Evolutionary conservation across 2,888 invertebrate species (phyloP), one percentile per base, ranked within the genome.

Genomic region (Scelioninae gen. 1): DNA sequence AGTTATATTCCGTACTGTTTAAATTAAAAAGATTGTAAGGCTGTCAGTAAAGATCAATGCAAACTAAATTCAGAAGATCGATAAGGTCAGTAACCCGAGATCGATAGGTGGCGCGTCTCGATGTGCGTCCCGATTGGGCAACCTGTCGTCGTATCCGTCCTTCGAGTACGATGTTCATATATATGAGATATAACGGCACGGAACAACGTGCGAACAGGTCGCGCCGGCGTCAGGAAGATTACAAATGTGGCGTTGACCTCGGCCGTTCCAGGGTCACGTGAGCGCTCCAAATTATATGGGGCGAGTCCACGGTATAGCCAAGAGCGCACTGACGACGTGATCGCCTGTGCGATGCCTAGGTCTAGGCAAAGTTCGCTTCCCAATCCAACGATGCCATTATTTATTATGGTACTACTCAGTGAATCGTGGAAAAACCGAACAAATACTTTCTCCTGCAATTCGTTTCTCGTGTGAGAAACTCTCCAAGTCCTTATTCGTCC

Each of bases 261-360:
- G 85, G 86, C 88, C 85, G 87, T 90, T 91, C 87, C 89, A 87
- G 89, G 90, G 90, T 91, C 91, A 90, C 89, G 88, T 89, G 90
- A 90, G 89, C 88, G 89, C 89, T 89, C 91, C 88, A 91, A 91
- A 91, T 91, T 90, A 91, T 91, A 91, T 90, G 88, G 90, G 90
- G 90, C 89, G 90, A 89, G 87, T 89, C 88, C 82, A 69, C 63
- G 80, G 85, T 85, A 88, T 88, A 87, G 89, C 88, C 87, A 84
- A 82, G 87, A 87, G 87, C 88, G 86, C 58, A 82, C 85, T 76
- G 87, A 79, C 87, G 87, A 90, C 90, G 90, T 90, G 90, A 90
- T 90, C 88, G 85, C 84, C 86, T 82, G 88, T 85, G 84, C 86
- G 85, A 87, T 87, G 87, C 85, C n/a, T 87, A 86, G 88, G 86